Percentiles rank a stretch among this genome's conserved stretches.
These are phyloP conservation scores for Forpus xanthops DNA, from an alignment of 2,797 vertebrate genomes.

Conservation along the genomic window DNA sequence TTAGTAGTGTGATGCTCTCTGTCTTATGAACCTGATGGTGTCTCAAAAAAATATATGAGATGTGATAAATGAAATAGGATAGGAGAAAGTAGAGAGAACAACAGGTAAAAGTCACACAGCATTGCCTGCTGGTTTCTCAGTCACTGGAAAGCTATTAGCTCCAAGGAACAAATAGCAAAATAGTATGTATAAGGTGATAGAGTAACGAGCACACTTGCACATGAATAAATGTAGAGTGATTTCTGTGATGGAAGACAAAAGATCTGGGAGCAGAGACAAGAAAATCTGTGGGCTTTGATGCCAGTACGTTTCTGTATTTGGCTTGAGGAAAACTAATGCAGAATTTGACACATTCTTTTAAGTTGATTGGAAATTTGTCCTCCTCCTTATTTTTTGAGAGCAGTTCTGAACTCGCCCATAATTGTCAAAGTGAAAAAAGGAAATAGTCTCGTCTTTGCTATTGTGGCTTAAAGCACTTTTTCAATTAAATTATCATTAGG, in stretches of 20 bases:
- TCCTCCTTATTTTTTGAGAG: constrained; percentile 34
- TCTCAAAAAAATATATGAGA: neutral
- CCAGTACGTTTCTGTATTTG: neutral
- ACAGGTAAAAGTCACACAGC: neutral
- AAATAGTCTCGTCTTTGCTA: constrained; percentile 39
- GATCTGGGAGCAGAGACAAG: neutral
- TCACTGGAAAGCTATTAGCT: neutral
- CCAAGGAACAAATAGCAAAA: neutral
- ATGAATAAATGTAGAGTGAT: neutral
- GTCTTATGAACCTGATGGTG: neutral
- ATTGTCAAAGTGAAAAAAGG: constrained; percentile 60
- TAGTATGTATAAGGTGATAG: too few relatives aligned
- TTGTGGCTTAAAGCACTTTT: constrained; percentile 65
- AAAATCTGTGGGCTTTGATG: constrained; percentile 12
- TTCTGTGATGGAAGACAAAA: neutral
- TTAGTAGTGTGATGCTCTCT: neutral
- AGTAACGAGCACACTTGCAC: neutral
- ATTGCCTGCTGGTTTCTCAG: neutral
- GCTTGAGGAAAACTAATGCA: constrained; percentile 20
- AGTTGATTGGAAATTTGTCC: constrained; percentile 40
- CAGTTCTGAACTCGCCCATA: constrained; percentile 48
- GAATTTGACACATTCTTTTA: constrained; percentile 50
- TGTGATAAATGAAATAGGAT: neutral
- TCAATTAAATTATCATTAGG: constrained; percentile 71
- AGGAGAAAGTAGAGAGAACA: neutral